Evolutionary conservation across 2,113 vertebrate genomes (phyloP), one percentile per base, ranked within the genome.

Genomic region (Micronisus gabar): DNA sequence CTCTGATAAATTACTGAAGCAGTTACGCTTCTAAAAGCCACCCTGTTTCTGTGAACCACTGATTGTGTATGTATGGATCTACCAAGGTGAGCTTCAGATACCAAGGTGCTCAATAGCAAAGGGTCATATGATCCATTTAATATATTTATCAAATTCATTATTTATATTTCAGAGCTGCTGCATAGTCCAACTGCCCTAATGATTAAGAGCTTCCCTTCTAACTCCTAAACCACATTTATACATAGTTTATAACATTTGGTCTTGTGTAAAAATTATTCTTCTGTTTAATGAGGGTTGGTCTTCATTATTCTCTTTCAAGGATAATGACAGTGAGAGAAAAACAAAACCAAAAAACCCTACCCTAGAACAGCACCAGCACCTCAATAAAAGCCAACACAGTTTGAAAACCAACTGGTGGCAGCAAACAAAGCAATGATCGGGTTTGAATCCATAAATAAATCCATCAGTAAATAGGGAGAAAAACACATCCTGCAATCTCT

Each of bases 11-110:
- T 59, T 55, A 73, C 34, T 27, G 53, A 76, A 86, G 38, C 32
- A 75, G 26, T 15, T 15, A 34, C 1, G 0, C 11, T 70, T 23
- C 58, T 30, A 34, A 71, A 85, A 79, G 19, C 20, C 34, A 52
- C 25, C 12, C 6, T 1, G 1, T 40, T 58, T 83, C 50, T 1
- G 0, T 45, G 29, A 40, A 30, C 4, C 21, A 43, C 23, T 53
- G 50, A 50, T 19, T 47, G 15, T 40, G 4, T 19, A 50, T 7
- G 11, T 50, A 40, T 12, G 22, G 66, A 61, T 34, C 26, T 23
- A 58, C 50, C 5, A 70, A 81, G 38, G 22, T 30, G 22, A 93
- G 27, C 32, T 74, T 71, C 78, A 88, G 27, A 30, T 12, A 58
- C 6, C 0, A 0, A 79, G 38, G 2, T 17, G 22, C 34, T 74